These are phyloP conservation scores for Acanthurus tractus DNA, from an alignment of 2,797 vertebrate species.

Conservation along the genomic window DNA sequence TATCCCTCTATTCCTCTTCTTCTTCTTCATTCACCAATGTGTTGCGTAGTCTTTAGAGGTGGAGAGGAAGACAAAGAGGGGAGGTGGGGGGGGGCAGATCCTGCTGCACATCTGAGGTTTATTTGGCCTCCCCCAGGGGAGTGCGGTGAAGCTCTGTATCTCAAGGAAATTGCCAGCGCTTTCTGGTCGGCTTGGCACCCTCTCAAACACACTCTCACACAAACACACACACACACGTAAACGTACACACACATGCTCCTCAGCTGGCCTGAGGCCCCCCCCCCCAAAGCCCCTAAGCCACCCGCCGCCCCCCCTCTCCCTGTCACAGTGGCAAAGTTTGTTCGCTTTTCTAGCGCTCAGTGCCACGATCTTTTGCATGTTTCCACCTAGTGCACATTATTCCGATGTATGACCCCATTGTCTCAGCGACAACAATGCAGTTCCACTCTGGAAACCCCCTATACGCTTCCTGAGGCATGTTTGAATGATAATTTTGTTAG, in stretches of 20 bases:
- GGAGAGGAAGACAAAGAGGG: constrained; percentile 10
- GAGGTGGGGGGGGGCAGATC: constrained; percentile 47
- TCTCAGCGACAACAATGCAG: constrained; percentile 14
- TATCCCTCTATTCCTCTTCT: constrained; percentile 50
- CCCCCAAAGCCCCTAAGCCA: constrained; percentile 3
- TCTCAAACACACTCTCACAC: constrained; percentile 67
- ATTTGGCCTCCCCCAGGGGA: constrained; percentile 77
- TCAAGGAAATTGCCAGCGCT: constrained; percentile 80
- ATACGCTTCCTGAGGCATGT: constrained; percentile 10
- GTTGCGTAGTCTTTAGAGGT: constrained; percentile 65
- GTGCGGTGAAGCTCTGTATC: constrained; percentile 74
- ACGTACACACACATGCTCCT: constrained; percentile 27
- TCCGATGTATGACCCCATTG: constrained; percentile 31
- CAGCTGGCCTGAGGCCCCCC: constrained; percentile 51
- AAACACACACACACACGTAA: constrained; percentile 38
- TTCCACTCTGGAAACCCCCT: constrained; percentile 43
- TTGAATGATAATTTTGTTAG: constrained; percentile 22
- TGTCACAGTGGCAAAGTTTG: constrained; percentile 70
- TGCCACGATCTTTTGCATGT: constrained; percentile 19
- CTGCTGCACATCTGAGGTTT: constrained; percentile 84
- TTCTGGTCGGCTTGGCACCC: constrained; percentile 77
- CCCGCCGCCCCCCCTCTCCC: constrained; percentile 5
- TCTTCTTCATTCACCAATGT: constrained; percentile 46
- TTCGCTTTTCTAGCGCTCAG: constrained; percentile 39
- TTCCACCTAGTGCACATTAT: constrained; percentile 14